These are phyloP conservation scores for Pseudopleuronectes americanus DNA, from an alignment of 2,797 vertebrate genomes.

Conservation along the genomic window DNA sequence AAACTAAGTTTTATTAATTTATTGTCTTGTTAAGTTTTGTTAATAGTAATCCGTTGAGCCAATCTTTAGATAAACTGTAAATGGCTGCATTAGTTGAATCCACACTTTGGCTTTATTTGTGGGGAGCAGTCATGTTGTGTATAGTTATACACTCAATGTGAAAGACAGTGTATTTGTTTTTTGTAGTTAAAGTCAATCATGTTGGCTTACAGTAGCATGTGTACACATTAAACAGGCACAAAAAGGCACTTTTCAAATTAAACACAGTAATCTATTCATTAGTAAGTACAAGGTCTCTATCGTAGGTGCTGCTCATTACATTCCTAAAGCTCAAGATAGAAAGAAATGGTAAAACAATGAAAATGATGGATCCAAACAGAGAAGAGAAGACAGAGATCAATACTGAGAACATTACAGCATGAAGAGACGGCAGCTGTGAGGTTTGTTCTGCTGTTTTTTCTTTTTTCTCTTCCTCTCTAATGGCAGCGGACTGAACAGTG, in stretches of 20 bases:
- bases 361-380: not conserved
- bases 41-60: too few species aligned
- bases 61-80: not conserved
- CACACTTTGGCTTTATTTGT: too few species aligned
- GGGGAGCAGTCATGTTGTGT: too few species aligned
- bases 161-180: too few species aligned
- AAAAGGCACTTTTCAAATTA: too few species aligned
- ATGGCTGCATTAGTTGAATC: not conserved
- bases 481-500: slow-evolving; percentile 54
- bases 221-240: too few species aligned
- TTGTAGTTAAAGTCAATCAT: too few species aligned
- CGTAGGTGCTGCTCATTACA: not conserved
- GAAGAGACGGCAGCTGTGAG: slow-evolving; percentile 2
- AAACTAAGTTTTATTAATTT: too few species aligned
- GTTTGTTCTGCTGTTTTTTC: slow-evolving; percentile 9
- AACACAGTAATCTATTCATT: not conserved
- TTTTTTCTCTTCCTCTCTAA: slow-evolving; percentile 13
- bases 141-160: too few species aligned
- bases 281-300: not conserved
- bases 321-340: not conserved
- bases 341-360: not conserved
- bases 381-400: slow-evolving; percentile 29
- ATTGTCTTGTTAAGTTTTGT: too few species aligned
- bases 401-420: slow-evolving; percentile 11
- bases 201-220: too few species aligned